A percentile compares a stretch with the other conserved stretches of the same genome.
Conservation (phyloP, 2,797 vertebrate species). For the Petrocephalus schoutedeni region DNA sequence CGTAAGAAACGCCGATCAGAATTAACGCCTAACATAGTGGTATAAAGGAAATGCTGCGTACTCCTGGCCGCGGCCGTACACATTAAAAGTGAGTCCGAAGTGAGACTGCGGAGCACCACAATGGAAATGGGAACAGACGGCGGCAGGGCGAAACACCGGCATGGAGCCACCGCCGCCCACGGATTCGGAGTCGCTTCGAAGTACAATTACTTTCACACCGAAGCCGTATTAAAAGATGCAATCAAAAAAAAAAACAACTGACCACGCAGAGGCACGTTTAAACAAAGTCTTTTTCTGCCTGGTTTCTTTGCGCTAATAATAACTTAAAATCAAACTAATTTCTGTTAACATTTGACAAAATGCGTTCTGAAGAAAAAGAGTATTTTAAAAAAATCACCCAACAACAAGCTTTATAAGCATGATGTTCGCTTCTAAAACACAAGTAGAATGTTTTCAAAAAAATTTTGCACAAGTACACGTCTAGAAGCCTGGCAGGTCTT, state of each 20-base stretch:
- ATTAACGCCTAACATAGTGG: not conserved
- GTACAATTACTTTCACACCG: not conserved
- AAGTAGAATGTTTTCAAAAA: not conserved
- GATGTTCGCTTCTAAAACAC: not conserved
- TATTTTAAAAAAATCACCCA: not conserved
- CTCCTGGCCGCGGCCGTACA: not conserved
- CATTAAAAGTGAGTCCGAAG: not conserved
- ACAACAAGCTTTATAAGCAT: not conserved
- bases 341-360: not conserved
- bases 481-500: not conserved
- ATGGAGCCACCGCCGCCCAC: not conserved
- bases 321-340: not conserved
- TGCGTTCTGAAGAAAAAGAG: not conserved
- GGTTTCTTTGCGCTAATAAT: not conserved
- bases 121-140: not conserved
- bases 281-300: not conserved
- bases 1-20: not conserved
- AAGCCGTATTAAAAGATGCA: not conserved
- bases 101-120: not conserved
- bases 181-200: not conserved
- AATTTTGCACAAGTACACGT: not conserved
- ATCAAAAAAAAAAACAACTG: not conserved
- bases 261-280: not conserved
- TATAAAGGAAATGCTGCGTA: not conserved
- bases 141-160: not conserved